Conservation (phyloP, 2,888 invertebrate species). For the Melinaea menophilus region DNA sequence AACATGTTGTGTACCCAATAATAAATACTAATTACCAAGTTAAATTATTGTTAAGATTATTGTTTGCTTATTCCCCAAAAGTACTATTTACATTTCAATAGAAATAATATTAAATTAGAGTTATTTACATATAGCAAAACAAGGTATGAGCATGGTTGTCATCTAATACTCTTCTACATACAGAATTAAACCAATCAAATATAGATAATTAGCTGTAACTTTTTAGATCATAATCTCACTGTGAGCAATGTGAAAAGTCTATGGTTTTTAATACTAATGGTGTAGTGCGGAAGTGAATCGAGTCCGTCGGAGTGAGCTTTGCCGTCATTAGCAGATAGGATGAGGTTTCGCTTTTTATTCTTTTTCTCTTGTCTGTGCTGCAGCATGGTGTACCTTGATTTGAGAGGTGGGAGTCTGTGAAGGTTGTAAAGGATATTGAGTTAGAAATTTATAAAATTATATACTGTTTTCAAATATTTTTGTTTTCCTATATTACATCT, state of each 20-base stretch:
- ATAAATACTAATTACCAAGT: no score
- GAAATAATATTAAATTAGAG: no score
- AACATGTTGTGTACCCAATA: no score
- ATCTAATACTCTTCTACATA: no score
- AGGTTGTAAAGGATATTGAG: background rate
- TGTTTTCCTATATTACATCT: no score
- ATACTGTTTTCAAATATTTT: background rate
- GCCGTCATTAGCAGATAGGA: constrained; percentile 44
- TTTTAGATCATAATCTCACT: constrained; percentile 46
- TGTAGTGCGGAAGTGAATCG: constrained; percentile 36
- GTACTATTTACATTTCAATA: no score
- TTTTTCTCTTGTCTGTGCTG: constrained; percentile 49
- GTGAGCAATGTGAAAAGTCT: constrained; percentile 56
- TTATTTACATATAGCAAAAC: no score
- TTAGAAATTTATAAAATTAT: constrained; percentile 1
- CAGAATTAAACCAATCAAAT: no score
- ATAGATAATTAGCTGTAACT: background rate
- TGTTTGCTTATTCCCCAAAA: no score
- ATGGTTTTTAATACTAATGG: constrained; percentile 38
- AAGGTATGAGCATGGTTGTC: no score
- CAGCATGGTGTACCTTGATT: constrained; percentile 67
- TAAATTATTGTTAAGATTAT: no score
- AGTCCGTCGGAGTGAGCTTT: constrained; percentile 45
- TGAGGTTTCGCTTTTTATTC: constrained; percentile 43
- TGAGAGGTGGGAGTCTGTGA: constrained; percentile 51